phyloP scores from a whole-genome alignment of 2,113 vertebrate species.

The Syngnathus typhle region DNA sequence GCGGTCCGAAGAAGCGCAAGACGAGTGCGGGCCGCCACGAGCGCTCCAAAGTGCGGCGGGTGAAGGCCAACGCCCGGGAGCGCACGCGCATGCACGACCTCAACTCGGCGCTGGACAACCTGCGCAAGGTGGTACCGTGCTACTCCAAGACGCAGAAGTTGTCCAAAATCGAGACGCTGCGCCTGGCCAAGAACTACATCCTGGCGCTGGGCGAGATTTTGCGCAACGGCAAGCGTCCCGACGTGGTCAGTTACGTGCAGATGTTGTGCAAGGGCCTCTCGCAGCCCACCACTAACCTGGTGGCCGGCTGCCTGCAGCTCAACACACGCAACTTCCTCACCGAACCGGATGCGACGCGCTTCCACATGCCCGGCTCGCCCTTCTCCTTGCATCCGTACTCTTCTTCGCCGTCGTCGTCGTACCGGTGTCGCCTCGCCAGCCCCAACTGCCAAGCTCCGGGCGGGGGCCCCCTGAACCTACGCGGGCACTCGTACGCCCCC shows the following conservation, averaged over 20 bases:
- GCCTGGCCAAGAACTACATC: constrained; percentile 96
- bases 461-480: constrained; percentile 73
- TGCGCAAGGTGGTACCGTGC: constrained; percentile 96
- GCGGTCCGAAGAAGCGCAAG: constrained; percentile 95
- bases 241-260: constrained; percentile 94
- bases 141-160: constrained; percentile 98
- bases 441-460: constrained; percentile 84
- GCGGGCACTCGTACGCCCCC: constrained; percentile 82
- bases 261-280: constrained; percentile 92
- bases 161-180: constrained; percentile 95
- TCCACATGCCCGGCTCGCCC: constrained; percentile 82
- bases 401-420: not conserved
- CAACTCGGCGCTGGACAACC: constrained; percentile 95
- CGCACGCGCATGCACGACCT: constrained; percentile 97
- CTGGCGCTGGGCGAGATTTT: constrained; percentile 95
- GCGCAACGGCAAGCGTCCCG: constrained; percentile 90
- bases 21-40: constrained; percentile 89
- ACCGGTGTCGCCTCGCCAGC: constrained; percentile 86
- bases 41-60: constrained; percentile 87
- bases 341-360: constrained; percentile 84
- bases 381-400: constrained; percentile 89
- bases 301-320: constrained; percentile 91
- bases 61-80: constrained; percentile 93
- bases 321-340: constrained; percentile 96
- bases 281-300: constrained; percentile 91